Conservation (phyloP, 1,140 invertebrate genomes). For the Homalodisca vitripennis region DNA sequence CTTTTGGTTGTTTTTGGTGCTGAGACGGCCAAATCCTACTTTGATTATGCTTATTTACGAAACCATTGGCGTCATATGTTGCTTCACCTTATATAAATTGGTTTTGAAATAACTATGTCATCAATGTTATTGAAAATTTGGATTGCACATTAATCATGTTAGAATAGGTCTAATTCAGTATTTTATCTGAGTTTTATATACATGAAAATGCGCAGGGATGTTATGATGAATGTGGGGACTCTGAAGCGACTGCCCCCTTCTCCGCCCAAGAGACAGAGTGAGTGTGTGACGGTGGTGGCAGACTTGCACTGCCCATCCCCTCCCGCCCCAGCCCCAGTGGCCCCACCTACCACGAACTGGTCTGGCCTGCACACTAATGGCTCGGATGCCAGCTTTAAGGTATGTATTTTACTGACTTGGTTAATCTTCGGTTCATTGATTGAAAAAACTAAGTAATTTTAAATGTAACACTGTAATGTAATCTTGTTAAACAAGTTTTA, state of each 20-base stretch:
- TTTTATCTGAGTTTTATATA: slow-evolving; percentile 14
- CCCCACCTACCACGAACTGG: slow-evolving; percentile 52
- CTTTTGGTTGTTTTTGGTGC: too few relatives aligned
- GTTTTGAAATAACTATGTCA: too few relatives aligned
- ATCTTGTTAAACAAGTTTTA: neutral
- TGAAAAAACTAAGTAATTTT: too few relatives aligned
- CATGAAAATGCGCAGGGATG: slow-evolving; percentile 38
- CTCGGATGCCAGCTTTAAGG: slow-evolving; percentile 84
- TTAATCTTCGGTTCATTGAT: too few relatives aligned
- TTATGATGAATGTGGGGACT: slow-evolving; percentile 33
- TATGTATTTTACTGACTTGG: too few relatives aligned
- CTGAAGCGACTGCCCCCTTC: slow-evolving; percentile 65
- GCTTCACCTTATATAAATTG: too few relatives aligned
- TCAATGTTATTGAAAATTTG: too few relatives aligned
- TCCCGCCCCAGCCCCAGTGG: slow-evolving; percentile 55
- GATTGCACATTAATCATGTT: too few relatives aligned
- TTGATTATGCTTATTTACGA: too few relatives aligned
- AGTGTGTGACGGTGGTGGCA: slow-evolving; percentile 44
- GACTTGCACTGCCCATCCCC: slow-evolving; percentile 47
- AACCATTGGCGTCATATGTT: too few relatives aligned
- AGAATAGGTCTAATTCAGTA: slow-evolving; percentile 8
- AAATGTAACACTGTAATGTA: neutral
- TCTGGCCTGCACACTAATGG: slow-evolving; percentile 67
- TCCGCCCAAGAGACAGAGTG: slow-evolving; percentile 70
- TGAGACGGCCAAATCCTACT: too few relatives aligned